Evolutionary conservation across 30 jellyfish, hydroid and myxozoan species (phyloP), one percentile per base, ranked within the genome.

Genomic region (Aurelia sp.): DNA sequence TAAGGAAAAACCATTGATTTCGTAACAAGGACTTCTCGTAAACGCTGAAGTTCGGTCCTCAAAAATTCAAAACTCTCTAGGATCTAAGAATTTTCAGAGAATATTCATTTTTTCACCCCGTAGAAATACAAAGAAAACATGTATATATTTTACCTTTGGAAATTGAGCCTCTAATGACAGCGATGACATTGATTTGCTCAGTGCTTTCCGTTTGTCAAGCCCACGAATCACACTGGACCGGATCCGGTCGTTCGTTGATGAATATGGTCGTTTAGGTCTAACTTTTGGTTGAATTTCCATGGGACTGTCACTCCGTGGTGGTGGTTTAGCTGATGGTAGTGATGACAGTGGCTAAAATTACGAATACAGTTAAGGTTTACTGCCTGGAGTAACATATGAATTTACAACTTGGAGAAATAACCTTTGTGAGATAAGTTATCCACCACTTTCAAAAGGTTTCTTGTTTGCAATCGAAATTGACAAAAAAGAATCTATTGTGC

Each of bases 311-410:
- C 79, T 53, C 65, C 62, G 22, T 17, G 82, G 21, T 30, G 76
- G 44, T 8, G 90, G 90, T 61, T 67, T 66, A 37, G 90, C 84
- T 9, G 90, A 65, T 6, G 90, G 90, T 83, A 81, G 67, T 7
- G 90, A 81, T 23, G 81, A 64, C 50, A 81, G 51, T 4, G 90
- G 90, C 90, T 81, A 13, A 61, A 62, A 73, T 20, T 30, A 3
- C 0, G 19, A 13, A 68, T 13, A 16, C 40, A 11, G 17, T 13
- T 13, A 15, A 1, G 3, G 6, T 17, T 3, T 1, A 3, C 3
- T 2, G 3, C 19, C 50, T 0, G 50, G 76, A 13, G 19, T 13
- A 15, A 23, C 0, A 65, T 0, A 15, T 18, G 8, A 65, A 15
- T 13, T 21, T 15, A 31, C 30, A 65, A 19, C 19, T 65, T 65